Base-by-base conservation (phyloP, 92 coral and sea anemone species). In the Parazoanthus darwini region DNA sequence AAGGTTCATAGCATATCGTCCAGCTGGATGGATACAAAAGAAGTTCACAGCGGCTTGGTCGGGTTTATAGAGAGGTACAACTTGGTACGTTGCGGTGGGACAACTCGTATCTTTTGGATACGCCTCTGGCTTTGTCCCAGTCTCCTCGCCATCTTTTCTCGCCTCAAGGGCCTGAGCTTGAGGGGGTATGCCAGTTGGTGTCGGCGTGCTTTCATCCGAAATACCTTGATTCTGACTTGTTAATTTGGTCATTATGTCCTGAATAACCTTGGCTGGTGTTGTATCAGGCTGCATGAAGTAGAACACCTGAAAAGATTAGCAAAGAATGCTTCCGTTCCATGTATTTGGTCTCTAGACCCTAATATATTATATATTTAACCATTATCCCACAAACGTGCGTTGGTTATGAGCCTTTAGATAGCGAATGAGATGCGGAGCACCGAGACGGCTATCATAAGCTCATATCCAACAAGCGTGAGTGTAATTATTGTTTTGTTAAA, bases 231-330 rank as follows among this genome's bases (percentile, higher is more conserved):
- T 76, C 51, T 23, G 51, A 26, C 13, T 35, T 42, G 22, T 59
- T 36, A 89, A 82, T 35, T 81, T 85, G 39, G 88, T 80, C 29
- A 90, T 51, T 74, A 91, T 89, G 46, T 93, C 94, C 22, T 82
- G 85, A 6, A 79, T 88, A n/a, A 91, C 84, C 73, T 90, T 91
- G 11, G 85, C 79, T 37, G 92, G 89, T 36, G 88, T 91, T 35
- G 94, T 91, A 13, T 93, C 93, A 1, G 96, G 96, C 79, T 93
- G 96, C 89, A 93, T 87, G 54, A 93, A 93, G 72, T 93, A 93
- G 88, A 89, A 93, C 8, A 82, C 84, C 96, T 93, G 51, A 39
- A 39, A 39, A 80, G 70, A 68, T 8, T 16, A 88, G 13, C 3
- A 44, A 33, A 46, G 22, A 63, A 14, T 54, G 10, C 8, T 77